Conservation (phyloP, 1,140 invertebrate species). For the Leptopilina clavipes region DNA sequence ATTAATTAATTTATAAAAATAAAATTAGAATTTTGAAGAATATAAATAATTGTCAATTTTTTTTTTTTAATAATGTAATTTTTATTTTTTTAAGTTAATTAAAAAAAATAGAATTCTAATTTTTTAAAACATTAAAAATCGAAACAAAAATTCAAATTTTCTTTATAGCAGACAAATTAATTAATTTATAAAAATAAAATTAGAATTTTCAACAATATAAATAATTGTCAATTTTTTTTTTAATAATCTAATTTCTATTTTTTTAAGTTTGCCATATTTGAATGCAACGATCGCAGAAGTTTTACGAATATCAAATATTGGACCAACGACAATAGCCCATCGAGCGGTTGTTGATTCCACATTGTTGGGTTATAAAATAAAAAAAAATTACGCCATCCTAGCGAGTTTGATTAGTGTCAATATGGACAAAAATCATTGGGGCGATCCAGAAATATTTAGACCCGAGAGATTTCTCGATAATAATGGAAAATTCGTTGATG, state of each 20-base stretch:
- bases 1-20: too few species aligned
- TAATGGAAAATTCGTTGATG: constrained; percentile 71
- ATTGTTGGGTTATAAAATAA: constrained; percentile 73
- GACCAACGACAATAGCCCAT: constrained; percentile 72
- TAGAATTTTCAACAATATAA: not conserved
- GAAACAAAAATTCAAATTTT: too few species aligned
- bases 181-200: too few species aligned
- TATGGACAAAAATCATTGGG: constrained; percentile 74
- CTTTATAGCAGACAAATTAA: too few species aligned
- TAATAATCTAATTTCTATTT: constrained; percentile 26
- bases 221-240: not conserved
- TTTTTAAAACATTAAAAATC: too few species aligned
- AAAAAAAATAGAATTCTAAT: too few species aligned
- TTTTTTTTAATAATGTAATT: too few species aligned
- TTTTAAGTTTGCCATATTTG: constrained; percentile 72
- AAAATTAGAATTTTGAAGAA: too few species aligned
- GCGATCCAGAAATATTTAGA: constrained; percentile 76
- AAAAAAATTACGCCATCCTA: constrained; percentile 71
- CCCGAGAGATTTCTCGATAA: constrained; percentile 78
- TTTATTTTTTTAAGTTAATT: too few species aligned
- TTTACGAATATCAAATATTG: constrained; percentile 70
- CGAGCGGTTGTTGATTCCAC: constrained; percentile 64
- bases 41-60: too few species aligned
- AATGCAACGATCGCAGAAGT: constrained; percentile 74
- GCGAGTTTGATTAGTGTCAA: constrained; percentile 70